Evolutionary conservation across 2,113 vertebrate species (phyloP).

Genomic region (Balaenoptera acutorostrata): DNA sequence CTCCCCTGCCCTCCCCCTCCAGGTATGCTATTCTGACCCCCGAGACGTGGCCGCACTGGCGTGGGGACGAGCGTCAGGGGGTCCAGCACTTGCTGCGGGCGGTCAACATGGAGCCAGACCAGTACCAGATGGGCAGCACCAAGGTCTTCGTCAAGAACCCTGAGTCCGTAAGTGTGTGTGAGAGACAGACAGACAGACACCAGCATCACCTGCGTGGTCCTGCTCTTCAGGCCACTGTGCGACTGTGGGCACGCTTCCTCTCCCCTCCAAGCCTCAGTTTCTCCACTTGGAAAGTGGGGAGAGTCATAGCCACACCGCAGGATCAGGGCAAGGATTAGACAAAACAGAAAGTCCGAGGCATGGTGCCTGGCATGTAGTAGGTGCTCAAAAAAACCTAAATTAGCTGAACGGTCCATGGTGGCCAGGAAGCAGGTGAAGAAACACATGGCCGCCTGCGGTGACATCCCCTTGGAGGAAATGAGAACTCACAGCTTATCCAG

Average conservation of each 20-base stretch:
- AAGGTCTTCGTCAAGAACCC: slow-evolving; percentile 98
- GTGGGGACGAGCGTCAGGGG: slow-evolving; percentile 89
- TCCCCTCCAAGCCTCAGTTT: neutral
- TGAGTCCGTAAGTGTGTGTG: slow-evolving; percentile 86
- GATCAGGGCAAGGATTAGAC: neutral
- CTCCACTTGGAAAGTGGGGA: neutral
- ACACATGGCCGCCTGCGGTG: fast-evolving
- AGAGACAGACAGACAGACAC: no score
- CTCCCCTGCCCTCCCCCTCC: neutral
- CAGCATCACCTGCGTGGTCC: neutral
- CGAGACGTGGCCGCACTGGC: slow-evolving; percentile 93
- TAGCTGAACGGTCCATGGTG: neutral
- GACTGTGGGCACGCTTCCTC: neutral
- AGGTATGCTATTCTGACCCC: slow-evolving; percentile 95
- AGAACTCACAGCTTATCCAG: neutral
- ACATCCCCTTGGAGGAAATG: neutral
- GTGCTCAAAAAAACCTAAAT: neutral
- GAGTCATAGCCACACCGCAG: neutral
- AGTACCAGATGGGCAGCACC: slow-evolving; percentile 95
- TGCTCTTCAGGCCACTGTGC: neutral
- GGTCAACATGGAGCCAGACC: slow-evolving; percentile 95
- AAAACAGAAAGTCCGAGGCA: neutral
- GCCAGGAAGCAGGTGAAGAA: neutral
- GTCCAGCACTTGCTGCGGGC: slow-evolving; percentile 93
- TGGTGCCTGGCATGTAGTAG: neutral